phyloP scores from a whole-genome alignment of 1,140 invertebrate genomes.

The Potamilus streckersoni region DNA sequence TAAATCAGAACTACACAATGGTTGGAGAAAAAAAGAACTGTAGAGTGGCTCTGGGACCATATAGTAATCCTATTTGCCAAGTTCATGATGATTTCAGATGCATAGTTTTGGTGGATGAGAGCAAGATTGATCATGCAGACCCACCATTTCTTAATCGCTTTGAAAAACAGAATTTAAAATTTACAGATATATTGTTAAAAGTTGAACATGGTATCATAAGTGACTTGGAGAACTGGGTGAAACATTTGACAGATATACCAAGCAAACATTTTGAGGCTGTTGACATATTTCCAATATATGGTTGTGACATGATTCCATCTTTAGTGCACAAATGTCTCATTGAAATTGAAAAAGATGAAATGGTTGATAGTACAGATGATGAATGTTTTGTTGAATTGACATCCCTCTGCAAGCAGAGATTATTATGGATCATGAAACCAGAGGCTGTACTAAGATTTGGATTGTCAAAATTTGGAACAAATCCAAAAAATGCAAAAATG shows the following conservation, averaged over 20 bases:
- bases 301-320: conserved; percentile 12
- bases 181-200: conserved; percentile 20
- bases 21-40: conserved; percentile 39
- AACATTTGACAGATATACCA: not conserved
- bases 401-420: not conserved
- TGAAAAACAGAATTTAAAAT: conserved; percentile 44
- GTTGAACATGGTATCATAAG: conserved; percentile 10
- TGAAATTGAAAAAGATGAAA: not conserved
- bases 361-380: no score
- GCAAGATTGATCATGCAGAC: conserved; percentile 34
- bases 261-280: not conserved
- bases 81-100: conserved; percentile 42
- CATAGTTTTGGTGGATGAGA: conserved; percentile 41
- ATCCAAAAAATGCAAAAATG: not conserved
- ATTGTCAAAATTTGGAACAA: not conserved
- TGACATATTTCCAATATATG: conserved; percentile 19
- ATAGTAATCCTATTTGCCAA: conserved; percentile 44
- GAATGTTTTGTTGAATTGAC: not conserved
- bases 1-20: conserved; percentile 49
- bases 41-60: conserved; percentile 40
- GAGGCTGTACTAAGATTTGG: conserved; percentile 7
- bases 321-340: conserved; percentile 4
- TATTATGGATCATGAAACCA: conserved; percentile 15
- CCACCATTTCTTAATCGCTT: conserved; percentile 48
- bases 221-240: conserved; percentile 22